These are phyloP conservation scores for Gonioctena quinquepunctata DNA, from an alignment of 1,140 invertebrate species.

Conservation along the genomic window DNA sequence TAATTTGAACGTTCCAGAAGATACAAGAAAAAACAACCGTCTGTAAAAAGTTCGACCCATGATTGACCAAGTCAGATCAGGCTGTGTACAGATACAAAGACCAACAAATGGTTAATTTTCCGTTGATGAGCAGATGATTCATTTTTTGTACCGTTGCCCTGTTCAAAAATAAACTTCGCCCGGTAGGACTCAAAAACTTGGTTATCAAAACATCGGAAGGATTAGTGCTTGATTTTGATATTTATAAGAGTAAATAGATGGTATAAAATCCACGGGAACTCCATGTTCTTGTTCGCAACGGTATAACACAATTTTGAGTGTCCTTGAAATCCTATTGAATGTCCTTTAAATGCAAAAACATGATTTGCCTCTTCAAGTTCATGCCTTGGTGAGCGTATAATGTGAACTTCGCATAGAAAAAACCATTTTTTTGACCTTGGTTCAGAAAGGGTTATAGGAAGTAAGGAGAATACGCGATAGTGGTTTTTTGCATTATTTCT, in stretches of 20 bases:
- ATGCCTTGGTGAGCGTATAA: neutral
- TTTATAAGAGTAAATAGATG: neutral
- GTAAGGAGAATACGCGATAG: too few relatives aligned
- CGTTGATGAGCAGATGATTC: slow-evolving; percentile 39
- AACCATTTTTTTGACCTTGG: neutral
- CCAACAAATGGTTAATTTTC: slow-evolving; percentile 7
- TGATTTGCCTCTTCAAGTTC: neutral
- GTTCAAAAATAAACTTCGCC: slow-evolving; percentile 25
- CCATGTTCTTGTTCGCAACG: neutral
- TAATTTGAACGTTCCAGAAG: neutral
- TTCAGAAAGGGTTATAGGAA: neutral
- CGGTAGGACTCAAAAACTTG: neutral
- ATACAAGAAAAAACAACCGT: neutral
- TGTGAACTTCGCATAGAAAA: neutral
- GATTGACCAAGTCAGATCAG: slow-evolving; percentile 3
- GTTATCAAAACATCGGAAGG: neutral
- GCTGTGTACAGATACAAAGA: neutral
- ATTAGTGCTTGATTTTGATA: neutral
- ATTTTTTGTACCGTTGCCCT: slow-evolving; percentile 23
- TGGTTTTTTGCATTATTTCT: too few relatives aligned
- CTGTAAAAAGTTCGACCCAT: slow-evolving; percentile 11
- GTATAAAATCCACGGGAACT: too few relatives aligned
- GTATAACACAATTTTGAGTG: neutral
- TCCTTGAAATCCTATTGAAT: neutral
- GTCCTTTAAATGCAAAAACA: neutral